Conservation (phyloP, 2,797 vertebrate genomes). For the Merluccius polli region DNA sequence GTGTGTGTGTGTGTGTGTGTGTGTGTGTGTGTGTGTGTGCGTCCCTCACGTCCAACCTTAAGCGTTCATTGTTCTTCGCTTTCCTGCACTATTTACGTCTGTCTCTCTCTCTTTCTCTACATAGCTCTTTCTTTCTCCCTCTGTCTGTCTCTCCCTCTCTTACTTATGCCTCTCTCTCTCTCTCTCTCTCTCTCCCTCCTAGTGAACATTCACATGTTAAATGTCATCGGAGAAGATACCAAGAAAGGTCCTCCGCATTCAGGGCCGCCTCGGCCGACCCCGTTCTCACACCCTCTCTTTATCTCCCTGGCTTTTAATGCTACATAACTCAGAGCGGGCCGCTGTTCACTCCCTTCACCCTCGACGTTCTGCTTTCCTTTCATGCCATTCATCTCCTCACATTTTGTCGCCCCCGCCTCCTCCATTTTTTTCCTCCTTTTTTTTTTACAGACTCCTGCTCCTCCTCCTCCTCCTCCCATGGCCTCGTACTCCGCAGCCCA, state of each 20-base stretch:
- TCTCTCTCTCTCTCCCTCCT: slow-evolving; percentile 4
- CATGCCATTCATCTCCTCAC: slow-evolving; percentile 61
- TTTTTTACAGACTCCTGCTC: slow-evolving; percentile 10
- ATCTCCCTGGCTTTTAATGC: slow-evolving; percentile 39
- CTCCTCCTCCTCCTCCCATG: slow-evolving; percentile 42
- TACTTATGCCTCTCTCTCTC: slow-evolving; percentile 14
- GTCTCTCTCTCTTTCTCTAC: slow-evolving; percentile 31
- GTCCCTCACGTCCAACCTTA: slow-evolving; percentile 42
- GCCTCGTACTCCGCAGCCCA: slow-evolving; percentile 33
- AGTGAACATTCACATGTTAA: slow-evolving; percentile 42
- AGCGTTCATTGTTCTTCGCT: slow-evolving; percentile 38
- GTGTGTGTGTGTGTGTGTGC: slow-evolving; percentile 18
- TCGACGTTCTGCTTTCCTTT: slow-evolving; percentile 47
- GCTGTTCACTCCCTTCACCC: slow-evolving; percentile 41
- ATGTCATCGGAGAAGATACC: slow-evolving; percentile 51
- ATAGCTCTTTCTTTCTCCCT: slow-evolving; percentile 15
- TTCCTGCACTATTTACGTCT: neutral
- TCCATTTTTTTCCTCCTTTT: slow-evolving; percentile 15
- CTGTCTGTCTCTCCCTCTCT: neutral
- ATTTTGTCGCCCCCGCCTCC: slow-evolving; percentile 47
- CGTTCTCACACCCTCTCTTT: slow-evolving; percentile 33
- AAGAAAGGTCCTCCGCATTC: slow-evolving; percentile 44
- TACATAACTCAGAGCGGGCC: slow-evolving; percentile 33
- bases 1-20: slow-evolving; percentile 17
- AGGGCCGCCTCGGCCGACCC: slow-evolving; percentile 36